phyloP scores from a whole-genome alignment of 2,113 vertebrate species.

The Pituophis catenifer region DNA sequence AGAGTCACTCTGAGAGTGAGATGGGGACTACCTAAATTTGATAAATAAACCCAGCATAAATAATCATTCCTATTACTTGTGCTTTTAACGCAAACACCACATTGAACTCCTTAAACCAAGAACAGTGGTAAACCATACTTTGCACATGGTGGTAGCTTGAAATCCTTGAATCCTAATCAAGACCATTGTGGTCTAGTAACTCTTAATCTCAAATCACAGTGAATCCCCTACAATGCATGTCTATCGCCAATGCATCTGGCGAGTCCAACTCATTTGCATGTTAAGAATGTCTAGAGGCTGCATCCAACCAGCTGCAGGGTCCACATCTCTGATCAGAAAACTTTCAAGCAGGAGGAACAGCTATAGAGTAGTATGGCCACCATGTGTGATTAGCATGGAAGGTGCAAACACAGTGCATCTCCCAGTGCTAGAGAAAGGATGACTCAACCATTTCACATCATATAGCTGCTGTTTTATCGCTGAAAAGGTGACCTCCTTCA shows the following conservation, averaged over 20 bases:
- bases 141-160: neutral
- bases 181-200: neutral
- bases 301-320: neutral
- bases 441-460: neutral
- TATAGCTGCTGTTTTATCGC: neutral
- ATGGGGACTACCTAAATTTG: too few species aligned
- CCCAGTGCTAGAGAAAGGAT: neutral
- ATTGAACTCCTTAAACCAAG: neutral
- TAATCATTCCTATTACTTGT: neutral
- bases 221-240: neutral
- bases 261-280: too few species aligned
- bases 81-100: neutral
- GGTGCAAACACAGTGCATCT: too few species aligned
- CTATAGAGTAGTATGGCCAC: neutral
- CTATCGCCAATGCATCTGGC: too few species aligned
- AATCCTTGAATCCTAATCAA: neutral
- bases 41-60: too few species aligned
- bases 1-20: too few species aligned
- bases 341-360: neutral
- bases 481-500: neutral
- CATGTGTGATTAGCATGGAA: neutral
- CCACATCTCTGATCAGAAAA: neutral
- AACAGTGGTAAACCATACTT: neutral
- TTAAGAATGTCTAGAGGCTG: neutral
- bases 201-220: neutral